Evolutionary conservation across 1,140 invertebrate species (phyloP), one percentile per base, ranked within the genome.

Genomic region (Bombus balteatus): DNA sequence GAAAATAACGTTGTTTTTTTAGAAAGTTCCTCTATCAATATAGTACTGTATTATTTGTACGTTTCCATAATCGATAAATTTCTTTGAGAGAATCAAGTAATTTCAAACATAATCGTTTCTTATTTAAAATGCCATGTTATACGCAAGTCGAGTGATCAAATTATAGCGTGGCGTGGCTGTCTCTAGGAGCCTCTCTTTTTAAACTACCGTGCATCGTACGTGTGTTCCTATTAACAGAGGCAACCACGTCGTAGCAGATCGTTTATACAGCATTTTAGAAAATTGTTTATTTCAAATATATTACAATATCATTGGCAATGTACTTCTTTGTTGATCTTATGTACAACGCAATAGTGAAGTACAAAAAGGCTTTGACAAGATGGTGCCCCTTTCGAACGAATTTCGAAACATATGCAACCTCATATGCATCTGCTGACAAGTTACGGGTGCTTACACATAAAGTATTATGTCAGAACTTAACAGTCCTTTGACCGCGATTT

Each of bases 361-460:
- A 68, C 79, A 88, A 85, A 85, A 85, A 89, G 66, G 59, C 65
- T 53, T 80, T 81, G 62, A 88, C 68, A 74, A 85, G 78, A 53
- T 88, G 78, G 59, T 75, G 74, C 62, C 62, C 72, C 71, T 84
- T 83, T 59, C 72, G 77, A 85, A 70, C 65, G 77, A 89, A 62
- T 59, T 74, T 62, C 62, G 77, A 88, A 88, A 87, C 71, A 66
- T 83, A 81, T 83, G 81, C 73, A 70, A 65, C 32, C 80, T 41
- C 71, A 57, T 71, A 82, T 75, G 39, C 39, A 65, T 77, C 47
- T 41, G 70, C 65, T 65, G 57, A 80, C 77, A 72, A 85, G 57
- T 85, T 70, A 73, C 13, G 41, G 53, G 53, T 57, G 53, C 83
- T 81, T 81, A 73, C 68, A 71, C 32, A 68, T 39, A 65, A 85